These are phyloP conservation scores for Leptobrachium leishanense DNA, from an alignment of 2,113 vertebrate genomes.

Conservation along the genomic window DNA sequence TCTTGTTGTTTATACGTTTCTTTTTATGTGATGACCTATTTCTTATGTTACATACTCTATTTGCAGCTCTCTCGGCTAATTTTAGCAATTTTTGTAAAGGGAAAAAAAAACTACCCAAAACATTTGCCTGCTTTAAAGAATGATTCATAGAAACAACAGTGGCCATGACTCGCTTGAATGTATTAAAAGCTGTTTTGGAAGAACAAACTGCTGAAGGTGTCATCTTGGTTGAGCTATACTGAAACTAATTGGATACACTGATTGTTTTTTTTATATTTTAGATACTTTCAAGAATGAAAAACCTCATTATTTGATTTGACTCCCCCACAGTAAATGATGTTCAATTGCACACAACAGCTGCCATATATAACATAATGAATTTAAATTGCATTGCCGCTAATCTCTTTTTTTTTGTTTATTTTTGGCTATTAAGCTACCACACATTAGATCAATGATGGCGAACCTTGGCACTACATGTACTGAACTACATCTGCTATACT, in stretches of 20 bases:
- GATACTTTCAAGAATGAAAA: not conserved
- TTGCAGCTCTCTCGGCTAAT: constrained; percentile 16
- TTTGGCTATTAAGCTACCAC: too few relatives aligned
- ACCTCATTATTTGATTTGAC: not conserved
- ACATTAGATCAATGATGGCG: too few relatives aligned
- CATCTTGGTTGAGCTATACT: not conserved
- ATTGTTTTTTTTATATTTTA: not conserved
- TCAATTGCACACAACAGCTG: too few relatives aligned
- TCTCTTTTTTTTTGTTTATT: too few relatives aligned
- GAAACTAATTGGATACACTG: not conserved
- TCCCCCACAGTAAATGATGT: too few relatives aligned
- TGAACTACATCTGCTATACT: too few relatives aligned
- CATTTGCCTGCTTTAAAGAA: not conserved
- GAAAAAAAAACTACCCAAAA: not conserved
- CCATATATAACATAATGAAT: too few relatives aligned
- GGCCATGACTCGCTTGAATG: not conserved
- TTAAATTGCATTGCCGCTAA: too few relatives aligned
- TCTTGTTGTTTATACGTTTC: not conserved
- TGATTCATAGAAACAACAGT: constrained; percentile 23
- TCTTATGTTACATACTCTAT: constrained; percentile 3
- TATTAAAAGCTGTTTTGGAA: not conserved
- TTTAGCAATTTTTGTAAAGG: not conserved
- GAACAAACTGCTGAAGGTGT: not conserved
- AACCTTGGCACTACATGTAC: too few relatives aligned
- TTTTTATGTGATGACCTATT: constrained; percentile 27